Evolutionary conservation across 1,140 invertebrate species (phyloP), one percentile per base, ranked within the genome.

Genomic region (Megalonaias nervosa): DNA sequence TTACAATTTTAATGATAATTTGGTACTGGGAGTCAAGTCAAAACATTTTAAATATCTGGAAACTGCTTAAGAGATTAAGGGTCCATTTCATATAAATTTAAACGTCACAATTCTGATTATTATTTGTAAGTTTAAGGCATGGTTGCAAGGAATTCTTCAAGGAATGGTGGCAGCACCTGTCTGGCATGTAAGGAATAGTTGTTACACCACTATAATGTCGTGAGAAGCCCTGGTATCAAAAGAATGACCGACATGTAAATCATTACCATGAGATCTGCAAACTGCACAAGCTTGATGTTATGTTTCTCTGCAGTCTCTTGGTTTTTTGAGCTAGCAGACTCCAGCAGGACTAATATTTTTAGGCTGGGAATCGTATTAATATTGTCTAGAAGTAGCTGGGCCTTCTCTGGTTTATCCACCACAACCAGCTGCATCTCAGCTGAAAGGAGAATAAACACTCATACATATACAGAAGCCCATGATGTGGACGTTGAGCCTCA

Each of bases 321-420:
- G 15, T 71, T 62, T n/a, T 81, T 71, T 1, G 79, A 64, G 16
- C 70, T 77, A 17, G 81, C 26, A 9, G 26, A 23, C 0, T 83
- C 81, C 75, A 84, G 83, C 13, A 85, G 57, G 16, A 86, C 71
- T 21, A 86, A 75, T 48, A 79, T 79, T 66, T 82, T 83, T 2
- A 86, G 71, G 15, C 77, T 66, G 16, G 74, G 74, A 9, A 80
- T 71, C 23, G 66, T 94, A 82, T 95, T 94, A 58, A 86, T 83
- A 66, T 89, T 80, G 79, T 97, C 95, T 69, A 99, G 91, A 17
- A 99, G 89, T 66, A 95, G 92, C 89, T 96, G 71, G 23, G 84
- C 86, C 61, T 85, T 95, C 70, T 95, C 96, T 91, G 97, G 97
- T 74, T 94, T 95, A 87, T 99, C 97, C 84, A 95, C 96, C 59